A percentile compares a stretch with the other conserved stretches of the same genome.
Evolutionary conservation across 2,797 vertebrate species (phyloP).

Genomic region (Bryconaethiops microstoma): DNA sequence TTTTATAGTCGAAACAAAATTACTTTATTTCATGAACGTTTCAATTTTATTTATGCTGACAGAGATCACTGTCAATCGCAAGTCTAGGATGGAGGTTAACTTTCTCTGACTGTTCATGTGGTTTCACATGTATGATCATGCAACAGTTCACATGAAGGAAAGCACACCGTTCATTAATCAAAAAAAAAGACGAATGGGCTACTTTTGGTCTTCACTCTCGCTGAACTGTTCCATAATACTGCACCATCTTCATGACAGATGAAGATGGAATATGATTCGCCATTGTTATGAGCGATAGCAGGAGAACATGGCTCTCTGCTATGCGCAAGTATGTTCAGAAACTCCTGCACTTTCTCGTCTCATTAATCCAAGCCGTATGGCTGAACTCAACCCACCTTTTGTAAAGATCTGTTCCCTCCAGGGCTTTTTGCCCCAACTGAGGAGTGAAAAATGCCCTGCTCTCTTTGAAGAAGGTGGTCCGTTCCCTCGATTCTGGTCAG

Average conservation of each 20-base stretch:
- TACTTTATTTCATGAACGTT: no score
- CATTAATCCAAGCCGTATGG: slow-evolving; percentile 66
- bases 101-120: background rate
- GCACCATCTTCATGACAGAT: slow-evolving; percentile 60
- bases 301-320: slow-evolving; percentile 44
- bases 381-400: slow-evolving; percentile 54
- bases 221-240: slow-evolving; percentile 60
- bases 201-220: slow-evolving; percentile 7
- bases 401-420: slow-evolving; percentile 52
- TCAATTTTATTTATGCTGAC: no score
- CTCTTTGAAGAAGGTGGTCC: slow-evolving; percentile 32
- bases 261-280: slow-evolving; percentile 46
- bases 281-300: slow-evolving; percentile 61
- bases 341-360: slow-evolving; percentile 64
- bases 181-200: background rate
- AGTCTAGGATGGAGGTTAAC: background rate
- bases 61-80: background rate
- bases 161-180: background rate
- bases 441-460: slow-evolving; percentile 33
- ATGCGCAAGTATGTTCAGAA: slow-evolving; percentile 49
- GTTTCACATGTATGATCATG: background rate
- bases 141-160: background rate
- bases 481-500: slow-evolving; percentile 46
- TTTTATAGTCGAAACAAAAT: no score
- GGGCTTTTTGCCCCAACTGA: slow-evolving; percentile 28